A percentile compares a stretch with the other conserved stretches of the same genome.
phyloP scores from a whole-genome alignment of 2,113 vertebrate species.

The Brienomyrus longianalis region DNA sequence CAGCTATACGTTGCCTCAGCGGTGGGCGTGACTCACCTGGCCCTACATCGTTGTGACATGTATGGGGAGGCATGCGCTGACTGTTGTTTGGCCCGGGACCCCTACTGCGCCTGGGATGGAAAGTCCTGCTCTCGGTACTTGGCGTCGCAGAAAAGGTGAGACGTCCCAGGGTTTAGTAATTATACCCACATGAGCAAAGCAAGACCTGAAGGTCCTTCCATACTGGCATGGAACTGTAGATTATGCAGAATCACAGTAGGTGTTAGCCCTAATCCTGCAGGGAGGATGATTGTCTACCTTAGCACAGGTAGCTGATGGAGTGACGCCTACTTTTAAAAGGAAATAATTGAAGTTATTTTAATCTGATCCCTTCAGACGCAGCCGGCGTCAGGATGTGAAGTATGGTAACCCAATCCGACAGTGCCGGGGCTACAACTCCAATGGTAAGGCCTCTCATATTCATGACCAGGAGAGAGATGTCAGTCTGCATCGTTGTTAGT shows the following conservation, averaged over 20 bases:
- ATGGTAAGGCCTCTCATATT: constrained; percentile 46
- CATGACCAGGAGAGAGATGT: background rate
- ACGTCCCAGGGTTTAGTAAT: background rate
- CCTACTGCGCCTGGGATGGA: constrained; percentile 96
- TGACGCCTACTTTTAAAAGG: background rate
- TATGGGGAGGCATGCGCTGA: constrained; percentile 91
- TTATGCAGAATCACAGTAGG: background rate
- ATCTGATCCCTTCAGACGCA: constrained; percentile 66
- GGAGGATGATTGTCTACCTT: background rate
- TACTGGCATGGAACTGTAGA: background rate
- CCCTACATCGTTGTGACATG: constrained; percentile 86
- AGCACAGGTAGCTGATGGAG: background rate
- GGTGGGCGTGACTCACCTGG: constrained; percentile 84
- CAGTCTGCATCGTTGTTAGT: background rate
- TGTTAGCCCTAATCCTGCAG: background rate
- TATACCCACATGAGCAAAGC: background rate
- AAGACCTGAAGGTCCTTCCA: background rate
- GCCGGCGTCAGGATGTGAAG: constrained; percentile 71
- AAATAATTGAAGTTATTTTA: constrained; percentile 39
- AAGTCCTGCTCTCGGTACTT: constrained; percentile 93
- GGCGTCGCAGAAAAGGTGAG: constrained; percentile 86
- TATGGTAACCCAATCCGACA: constrained; percentile 75
- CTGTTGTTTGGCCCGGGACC: constrained; percentile 93
- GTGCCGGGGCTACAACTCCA: constrained; percentile 72
- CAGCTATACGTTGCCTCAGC: constrained; percentile 87